These are phyloP conservation scores for Drosophila paramelanica DNA, from an alignment of 2,888 invertebrate genomes.

Conservation along the genomic window DNA sequence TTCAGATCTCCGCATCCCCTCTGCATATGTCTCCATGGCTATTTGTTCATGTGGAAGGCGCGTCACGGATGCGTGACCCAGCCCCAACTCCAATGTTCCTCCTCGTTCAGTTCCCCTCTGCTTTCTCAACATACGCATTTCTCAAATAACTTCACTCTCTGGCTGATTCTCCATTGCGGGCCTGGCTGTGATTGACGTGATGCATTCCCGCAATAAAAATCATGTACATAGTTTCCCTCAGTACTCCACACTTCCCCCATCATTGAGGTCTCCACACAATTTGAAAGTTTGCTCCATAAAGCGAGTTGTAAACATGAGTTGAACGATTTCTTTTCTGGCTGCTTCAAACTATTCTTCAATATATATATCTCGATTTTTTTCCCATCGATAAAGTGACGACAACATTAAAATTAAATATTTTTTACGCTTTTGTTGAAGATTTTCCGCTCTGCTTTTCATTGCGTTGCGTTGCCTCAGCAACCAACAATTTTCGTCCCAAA, in stretches of 20 bases:
- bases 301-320: conserved; percentile 66
- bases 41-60: conserved; percentile 63
- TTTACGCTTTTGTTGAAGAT: conserved; percentile 59
- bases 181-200: conserved; percentile 52
- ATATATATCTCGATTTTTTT: conserved; percentile 3
- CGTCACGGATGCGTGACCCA: conserved; percentile 43
- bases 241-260: conserved; percentile 6
- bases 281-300: conserved; percentile 40
- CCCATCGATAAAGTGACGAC: conserved; percentile 52
- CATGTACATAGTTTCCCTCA: conserved; percentile 18
- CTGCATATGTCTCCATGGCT: conserved; percentile 31
- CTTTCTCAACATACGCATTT: conserved; percentile 31
- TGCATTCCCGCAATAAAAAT: conserved; percentile 54
- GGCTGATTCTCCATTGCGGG: conserved; percentile 30
- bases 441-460: conserved; percentile 58
- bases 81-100: conserved; percentile 4
- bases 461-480: conserved; percentile 57
- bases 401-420: conserved; percentile 77
- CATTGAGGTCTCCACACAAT: conserved; percentile 6
- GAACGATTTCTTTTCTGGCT: conserved; percentile 41
- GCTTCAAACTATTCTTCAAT: background rate
- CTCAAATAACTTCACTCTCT: conserved; percentile 49
- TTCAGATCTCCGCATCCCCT: conserved; percentile 12
- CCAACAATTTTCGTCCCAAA: conserved; percentile 62
- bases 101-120: conserved; percentile 3